Conservation (phyloP, 2,888 invertebrate species). For the Crocallis elinguaria region DNA sequence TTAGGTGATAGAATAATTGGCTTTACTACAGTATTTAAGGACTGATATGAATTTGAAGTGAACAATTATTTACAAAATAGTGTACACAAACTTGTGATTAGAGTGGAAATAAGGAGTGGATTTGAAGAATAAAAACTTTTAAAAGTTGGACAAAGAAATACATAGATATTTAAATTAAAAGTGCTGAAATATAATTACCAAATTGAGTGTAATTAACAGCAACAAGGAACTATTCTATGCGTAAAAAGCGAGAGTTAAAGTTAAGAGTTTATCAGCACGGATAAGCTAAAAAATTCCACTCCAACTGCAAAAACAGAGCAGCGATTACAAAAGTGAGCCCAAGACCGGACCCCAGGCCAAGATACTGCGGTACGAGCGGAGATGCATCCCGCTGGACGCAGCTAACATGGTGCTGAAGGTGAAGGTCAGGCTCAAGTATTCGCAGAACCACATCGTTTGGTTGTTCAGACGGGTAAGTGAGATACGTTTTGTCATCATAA, state of each 20-base stretch:
- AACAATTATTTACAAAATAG: too few species aligned
- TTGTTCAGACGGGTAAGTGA: slow-evolving; percentile 85
- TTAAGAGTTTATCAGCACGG: neutral
- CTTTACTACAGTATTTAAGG: too few species aligned
- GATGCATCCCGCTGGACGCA: slow-evolving; percentile 72
- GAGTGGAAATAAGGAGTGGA: neutral
- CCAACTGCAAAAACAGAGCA: neutral
- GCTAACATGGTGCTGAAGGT: slow-evolving; percentile 85
- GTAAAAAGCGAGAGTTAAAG: neutral
- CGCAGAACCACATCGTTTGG: slow-evolving; percentile 83
- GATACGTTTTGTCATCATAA: too few species aligned
- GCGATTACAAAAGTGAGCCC: slow-evolving; percentile 9
- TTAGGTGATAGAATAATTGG: too few species aligned
- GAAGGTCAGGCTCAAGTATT: slow-evolving; percentile 85
- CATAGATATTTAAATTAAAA: too few species aligned
- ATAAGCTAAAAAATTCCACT: neutral
- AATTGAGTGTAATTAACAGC: too few species aligned
- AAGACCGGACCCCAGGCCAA: slow-evolving; percentile 40
- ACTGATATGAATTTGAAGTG: too few species aligned
- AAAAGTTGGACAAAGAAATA: too few species aligned
- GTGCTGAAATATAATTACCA: too few species aligned
- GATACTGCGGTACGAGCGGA: slow-evolving; percentile 66
- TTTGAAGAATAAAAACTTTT: neutral
- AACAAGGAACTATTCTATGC: too few species aligned
- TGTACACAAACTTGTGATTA: neutral